phyloP scores from a whole-genome alignment of 1,140 invertebrate genomes.

The Nebria ingens region DNA sequence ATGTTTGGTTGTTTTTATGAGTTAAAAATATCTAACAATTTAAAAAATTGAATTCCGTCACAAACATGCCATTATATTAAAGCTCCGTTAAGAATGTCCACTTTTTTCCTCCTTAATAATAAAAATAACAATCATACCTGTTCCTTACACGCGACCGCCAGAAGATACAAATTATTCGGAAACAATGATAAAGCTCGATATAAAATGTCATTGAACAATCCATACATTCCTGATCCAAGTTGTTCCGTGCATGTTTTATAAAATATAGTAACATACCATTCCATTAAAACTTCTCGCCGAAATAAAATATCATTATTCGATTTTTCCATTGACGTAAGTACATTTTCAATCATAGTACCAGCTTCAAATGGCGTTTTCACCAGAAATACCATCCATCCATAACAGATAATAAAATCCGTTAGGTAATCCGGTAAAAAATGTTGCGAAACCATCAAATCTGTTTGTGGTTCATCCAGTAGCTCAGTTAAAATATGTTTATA shows the following conservation, averaged over 20 bases:
- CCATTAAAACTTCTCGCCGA: slow-evolving; percentile 37
- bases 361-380: slow-evolving; percentile 28
- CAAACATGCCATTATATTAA: too few relatives aligned
- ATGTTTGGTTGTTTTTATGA: too few relatives aligned
- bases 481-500: slow-evolving; percentile 27
- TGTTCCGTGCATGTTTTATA: slow-evolving; percentile 31
- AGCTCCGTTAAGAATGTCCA: too few relatives aligned
- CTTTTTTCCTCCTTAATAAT: too few relatives aligned
- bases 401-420: slow-evolving; percentile 43
- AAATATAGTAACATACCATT: slow-evolving; percentile 35
- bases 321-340: slow-evolving; percentile 22
- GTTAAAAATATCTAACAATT: too few relatives aligned
- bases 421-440: slow-evolving; percentile 41
- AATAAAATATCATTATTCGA: slow-evolving; percentile 19
- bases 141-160: slow-evolving; percentile 24
- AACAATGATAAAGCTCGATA: slow-evolving; percentile 35
- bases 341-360: slow-evolving; percentile 29
- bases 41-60: too few relatives aligned
- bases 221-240: slow-evolving; percentile 21
- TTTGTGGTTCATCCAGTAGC: slow-evolving; percentile 18
- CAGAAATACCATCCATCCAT: slow-evolving; percentile 41
- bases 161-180: slow-evolving; percentile 45
- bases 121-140: too few relatives aligned
- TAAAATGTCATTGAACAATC: slow-evolving; percentile 27
- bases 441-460: slow-evolving; percentile 17